Evolutionary conservation across 35 echinoderm and acorn worm genomes (phyloP).

Genomic region (Amphiura filiformis): DNA sequence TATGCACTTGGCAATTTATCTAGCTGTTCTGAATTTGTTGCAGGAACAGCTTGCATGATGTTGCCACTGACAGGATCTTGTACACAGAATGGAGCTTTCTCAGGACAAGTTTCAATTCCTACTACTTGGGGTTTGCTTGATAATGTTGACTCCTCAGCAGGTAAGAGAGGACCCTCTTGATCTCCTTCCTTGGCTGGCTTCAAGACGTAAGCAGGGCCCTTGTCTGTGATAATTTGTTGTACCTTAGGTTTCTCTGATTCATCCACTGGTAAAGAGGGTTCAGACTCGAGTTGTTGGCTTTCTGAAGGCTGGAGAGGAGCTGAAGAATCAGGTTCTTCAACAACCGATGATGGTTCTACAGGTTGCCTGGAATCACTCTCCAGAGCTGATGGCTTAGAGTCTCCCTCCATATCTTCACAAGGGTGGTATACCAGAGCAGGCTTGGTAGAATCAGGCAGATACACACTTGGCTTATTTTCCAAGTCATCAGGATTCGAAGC

Average conservation of each 20-base stretch:
- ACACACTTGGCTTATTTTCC: constrained; percentile 11
- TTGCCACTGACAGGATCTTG: constrained; percentile 52
- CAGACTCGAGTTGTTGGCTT: too few species aligned
- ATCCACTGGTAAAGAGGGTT: background rate
- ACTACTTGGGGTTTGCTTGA: constrained; percentile 7
- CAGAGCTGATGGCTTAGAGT: background rate
- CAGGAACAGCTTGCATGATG: constrained; percentile 33
- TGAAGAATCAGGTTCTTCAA: too few species aligned
- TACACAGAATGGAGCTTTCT: constrained; percentile 6
- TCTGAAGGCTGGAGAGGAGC: too few species aligned
- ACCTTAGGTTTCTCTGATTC: background rate
- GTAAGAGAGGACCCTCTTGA: background rate
- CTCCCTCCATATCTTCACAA: background rate
- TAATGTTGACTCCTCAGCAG: background rate
- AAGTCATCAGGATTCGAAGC: constrained; percentile 11
- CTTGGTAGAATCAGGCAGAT: constrained; percentile 1
- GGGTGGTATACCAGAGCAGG: constrained; percentile 6
- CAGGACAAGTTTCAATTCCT: background rate
- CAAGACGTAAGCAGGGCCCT: constrained; percentile 55
- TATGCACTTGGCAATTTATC: constrained; percentile 11
- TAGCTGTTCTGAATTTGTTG: constrained; percentile 28
- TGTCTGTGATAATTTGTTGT: constrained; percentile 49
- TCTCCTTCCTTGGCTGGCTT: constrained; percentile 13
- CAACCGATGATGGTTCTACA: too few species aligned
- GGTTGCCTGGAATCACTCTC: background rate